Evolutionary conservation across 2,888 invertebrate species (phyloP).

Genomic region (Globia sparganii): DNA sequence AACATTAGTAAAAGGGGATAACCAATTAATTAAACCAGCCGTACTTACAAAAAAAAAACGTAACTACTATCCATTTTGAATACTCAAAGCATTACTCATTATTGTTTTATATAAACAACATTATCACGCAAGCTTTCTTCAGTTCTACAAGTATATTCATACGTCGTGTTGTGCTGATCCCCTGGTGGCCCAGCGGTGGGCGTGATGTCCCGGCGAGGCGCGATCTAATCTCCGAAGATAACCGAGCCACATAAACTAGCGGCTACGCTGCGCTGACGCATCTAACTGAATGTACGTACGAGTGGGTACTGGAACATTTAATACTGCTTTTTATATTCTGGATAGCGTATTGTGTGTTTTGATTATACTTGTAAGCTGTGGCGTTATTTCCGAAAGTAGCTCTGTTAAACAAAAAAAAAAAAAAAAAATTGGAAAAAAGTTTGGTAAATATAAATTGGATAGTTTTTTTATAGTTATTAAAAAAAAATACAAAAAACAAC

Average conservation of each 20-base stretch:
- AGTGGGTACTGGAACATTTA: slow-evolving; percentile 50
- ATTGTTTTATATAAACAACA: slow-evolving; percentile 49
- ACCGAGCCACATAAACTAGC: slow-evolving; percentile 79
- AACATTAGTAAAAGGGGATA: background rate
- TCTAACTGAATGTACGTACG: slow-evolving; percentile 56
- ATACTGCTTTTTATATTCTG: slow-evolving; percentile 50
- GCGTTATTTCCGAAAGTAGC: slow-evolving; percentile 8
- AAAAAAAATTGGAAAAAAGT: no score
- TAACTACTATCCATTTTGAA: slow-evolving; percentile 1
- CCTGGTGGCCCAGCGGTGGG: slow-evolving; percentile 75
- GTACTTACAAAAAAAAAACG: background rate
- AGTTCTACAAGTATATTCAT: slow-evolving; percentile 54
- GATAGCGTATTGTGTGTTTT: slow-evolving; percentile 20
- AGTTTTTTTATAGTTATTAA: no score
- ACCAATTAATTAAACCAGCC: background rate
- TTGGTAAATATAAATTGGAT: no score
- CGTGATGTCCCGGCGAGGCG: slow-evolving; percentile 75
- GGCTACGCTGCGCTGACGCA: slow-evolving; percentile 70
- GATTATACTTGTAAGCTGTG: slow-evolving; percentile 6
- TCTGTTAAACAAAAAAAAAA: no score
- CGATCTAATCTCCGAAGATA: slow-evolving; percentile 84
- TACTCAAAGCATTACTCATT: slow-evolving; percentile 15
- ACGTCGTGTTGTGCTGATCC: slow-evolving; percentile 44
- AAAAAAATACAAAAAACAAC: no score
- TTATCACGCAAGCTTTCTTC: slow-evolving; percentile 50